Evolutionary conservation across 2,888 invertebrate species (phyloP).

Genomic region (Caenorhabditis sulstoni): DNA sequence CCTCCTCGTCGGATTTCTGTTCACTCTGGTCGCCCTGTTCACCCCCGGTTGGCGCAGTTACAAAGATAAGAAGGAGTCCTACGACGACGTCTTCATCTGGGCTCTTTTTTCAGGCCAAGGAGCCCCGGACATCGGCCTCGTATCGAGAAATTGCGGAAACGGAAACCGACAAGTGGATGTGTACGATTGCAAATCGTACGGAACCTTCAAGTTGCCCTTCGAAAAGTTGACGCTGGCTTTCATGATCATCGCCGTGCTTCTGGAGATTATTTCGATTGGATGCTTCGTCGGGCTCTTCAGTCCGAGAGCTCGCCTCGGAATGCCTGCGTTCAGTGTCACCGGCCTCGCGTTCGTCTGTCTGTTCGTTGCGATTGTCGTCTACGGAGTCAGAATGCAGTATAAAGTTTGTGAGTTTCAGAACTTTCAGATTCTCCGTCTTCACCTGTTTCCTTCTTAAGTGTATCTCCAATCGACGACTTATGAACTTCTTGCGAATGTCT

Average conservation of each 20-base stretch:
- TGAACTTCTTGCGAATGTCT: slow-evolving; percentile 67
- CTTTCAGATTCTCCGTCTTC: neutral
- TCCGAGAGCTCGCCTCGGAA: slow-evolving; percentile 46
- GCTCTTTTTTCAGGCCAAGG: slow-evolving; percentile 56
- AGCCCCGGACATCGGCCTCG: slow-evolving; percentile 71
- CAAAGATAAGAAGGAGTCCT: slow-evolving; percentile 52
- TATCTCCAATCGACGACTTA: slow-evolving; percentile 66
- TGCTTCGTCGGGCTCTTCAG: slow-evolving; percentile 58
- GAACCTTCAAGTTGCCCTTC: slow-evolving; percentile 59
- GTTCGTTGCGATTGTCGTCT: slow-evolving; percentile 64
- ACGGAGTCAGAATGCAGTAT: slow-evolving; percentile 64
- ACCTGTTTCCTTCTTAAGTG: slow-evolving; percentile 47
- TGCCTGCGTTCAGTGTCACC: slow-evolving; percentile 53
- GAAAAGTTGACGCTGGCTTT: slow-evolving; percentile 67
- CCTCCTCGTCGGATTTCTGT: slow-evolving; percentile 65
- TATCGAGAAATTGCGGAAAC: slow-evolving; percentile 70
- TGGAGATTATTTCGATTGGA: slow-evolving; percentile 56
- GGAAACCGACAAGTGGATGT: slow-evolving; percentile 61
- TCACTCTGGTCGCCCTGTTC: slow-evolving; percentile 72
- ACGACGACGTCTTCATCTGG: slow-evolving; percentile 34
- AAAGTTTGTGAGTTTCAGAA: slow-evolving; percentile 53
- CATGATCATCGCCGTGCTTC: slow-evolving; percentile 67
- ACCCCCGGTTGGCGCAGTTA: slow-evolving; percentile 76
- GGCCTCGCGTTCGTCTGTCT: slow-evolving; percentile 61
- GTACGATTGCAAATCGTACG: slow-evolving; percentile 70